Evolutionary conservation across 2,888 invertebrate species (phyloP).

Genomic region (Sycophila texana): DNA sequence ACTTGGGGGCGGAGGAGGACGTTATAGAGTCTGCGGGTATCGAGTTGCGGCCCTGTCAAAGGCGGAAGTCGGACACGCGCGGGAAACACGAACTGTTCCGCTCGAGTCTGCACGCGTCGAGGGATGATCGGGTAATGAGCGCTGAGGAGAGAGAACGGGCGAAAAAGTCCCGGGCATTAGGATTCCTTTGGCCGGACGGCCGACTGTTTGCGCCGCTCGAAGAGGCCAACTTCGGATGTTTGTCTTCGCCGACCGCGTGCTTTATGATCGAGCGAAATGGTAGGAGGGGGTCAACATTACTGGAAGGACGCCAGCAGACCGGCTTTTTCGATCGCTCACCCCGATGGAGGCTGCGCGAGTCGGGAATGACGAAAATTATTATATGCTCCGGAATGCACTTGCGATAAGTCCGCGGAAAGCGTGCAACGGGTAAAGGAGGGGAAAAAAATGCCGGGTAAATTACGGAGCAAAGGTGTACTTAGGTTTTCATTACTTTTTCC

Average conservation of each 20-base stretch:
- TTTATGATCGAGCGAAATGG: conserved; percentile 33
- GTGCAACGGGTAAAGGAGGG: too few relatives aligned
- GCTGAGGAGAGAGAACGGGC: neutral
- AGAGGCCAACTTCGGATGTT: conserved; percentile 31
- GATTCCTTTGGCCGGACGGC: conserved; percentile 39
- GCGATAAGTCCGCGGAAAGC: too few relatives aligned
- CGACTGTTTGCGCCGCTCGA: neutral
- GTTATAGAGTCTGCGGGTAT: conserved; percentile 40
- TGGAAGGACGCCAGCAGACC: conserved; percentile 39
- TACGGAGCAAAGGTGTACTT: too few relatives aligned
- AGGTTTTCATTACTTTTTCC: too few relatives aligned
- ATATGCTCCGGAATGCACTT: too few relatives aligned
- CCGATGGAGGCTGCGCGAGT: neutral
- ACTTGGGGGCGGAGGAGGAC: conserved; percentile 52
- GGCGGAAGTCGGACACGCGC: neutral
- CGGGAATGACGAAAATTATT: too few relatives aligned
- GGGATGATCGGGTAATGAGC: too few relatives aligned
- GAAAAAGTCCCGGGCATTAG: conserved; percentile 1
- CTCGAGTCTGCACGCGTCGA: too few relatives aligned
- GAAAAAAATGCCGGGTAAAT: too few relatives aligned
- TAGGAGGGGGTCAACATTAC: neutral
- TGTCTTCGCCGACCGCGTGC: conserved; percentile 27
- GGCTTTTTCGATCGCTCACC: neutral
- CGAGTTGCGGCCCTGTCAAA: conserved; percentile 31
- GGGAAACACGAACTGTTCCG: conserved; percentile 34